Evolutionary conservation across 1,140 invertebrate genomes (phyloP).

Genomic region (Dendroctonus ponderosae): DNA sequence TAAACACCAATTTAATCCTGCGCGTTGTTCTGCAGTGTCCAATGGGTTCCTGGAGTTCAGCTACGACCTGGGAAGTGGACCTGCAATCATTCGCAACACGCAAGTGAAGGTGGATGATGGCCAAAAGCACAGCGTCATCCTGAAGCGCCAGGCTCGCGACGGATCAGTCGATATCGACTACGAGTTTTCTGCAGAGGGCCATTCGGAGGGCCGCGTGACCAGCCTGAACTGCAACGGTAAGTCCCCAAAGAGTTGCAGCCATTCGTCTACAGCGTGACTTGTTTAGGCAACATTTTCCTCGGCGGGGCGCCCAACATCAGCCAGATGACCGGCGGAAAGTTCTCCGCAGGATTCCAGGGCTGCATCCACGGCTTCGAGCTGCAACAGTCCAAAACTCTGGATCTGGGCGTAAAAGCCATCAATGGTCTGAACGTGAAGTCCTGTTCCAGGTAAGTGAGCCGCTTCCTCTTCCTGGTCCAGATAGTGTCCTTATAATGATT

Average conservation of each 20-base stretch:
- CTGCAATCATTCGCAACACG: slow-evolving; percentile 64
- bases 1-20: background rate
- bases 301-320: slow-evolving; percentile 79
- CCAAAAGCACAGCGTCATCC: slow-evolving; percentile 69
- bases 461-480: too few relatives aligned
- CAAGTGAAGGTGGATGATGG: slow-evolving; percentile 74
- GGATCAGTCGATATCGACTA: slow-evolving; percentile 75
- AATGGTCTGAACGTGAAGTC: slow-evolving; percentile 71
- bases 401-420: slow-evolving; percentile 66
- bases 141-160: slow-evolving; percentile 64
- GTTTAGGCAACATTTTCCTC: slow-evolving; percentile 77
- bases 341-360: slow-evolving; percentile 73
- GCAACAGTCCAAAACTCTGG: slow-evolving; percentile 65
- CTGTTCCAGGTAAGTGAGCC: slow-evolving; percentile 68
- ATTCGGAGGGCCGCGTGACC: slow-evolving; percentile 67
- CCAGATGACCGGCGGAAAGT: slow-evolving; percentile 70
- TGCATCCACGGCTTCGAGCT: slow-evolving; percentile 84
- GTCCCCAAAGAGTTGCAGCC: background rate
- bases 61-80: slow-evolving; percentile 82
- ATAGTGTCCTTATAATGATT: too few relatives aligned
- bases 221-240: slow-evolving; percentile 68
- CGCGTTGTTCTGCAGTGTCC: slow-evolving; percentile 57
- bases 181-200: slow-evolving; percentile 56
- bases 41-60: slow-evolving; percentile 78
- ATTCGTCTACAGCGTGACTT: background rate